Conservation (phyloP, 2,113 vertebrate species). For the Prolemur simus region DNA sequence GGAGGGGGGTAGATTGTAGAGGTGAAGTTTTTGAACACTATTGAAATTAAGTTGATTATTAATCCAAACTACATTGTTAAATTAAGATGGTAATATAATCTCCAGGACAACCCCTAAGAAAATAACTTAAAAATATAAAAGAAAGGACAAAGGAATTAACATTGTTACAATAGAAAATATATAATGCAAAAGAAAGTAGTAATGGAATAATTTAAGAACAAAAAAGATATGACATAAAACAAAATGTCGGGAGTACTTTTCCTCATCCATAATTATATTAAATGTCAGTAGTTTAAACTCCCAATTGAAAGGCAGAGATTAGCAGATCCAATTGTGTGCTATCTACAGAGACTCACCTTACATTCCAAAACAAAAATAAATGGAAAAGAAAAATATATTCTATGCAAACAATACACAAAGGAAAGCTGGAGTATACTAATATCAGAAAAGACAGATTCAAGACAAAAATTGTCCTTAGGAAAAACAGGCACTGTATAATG, state of each 20-base stretch:
- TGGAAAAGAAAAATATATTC: neutral
- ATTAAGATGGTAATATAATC: neutral
- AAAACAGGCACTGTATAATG: neutral
- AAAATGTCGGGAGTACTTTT: neutral
- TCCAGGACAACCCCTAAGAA: neutral
- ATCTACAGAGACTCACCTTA: neutral
- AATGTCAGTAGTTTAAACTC: neutral
- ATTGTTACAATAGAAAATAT: neutral
- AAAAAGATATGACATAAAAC: neutral
- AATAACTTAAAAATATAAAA: neutral
- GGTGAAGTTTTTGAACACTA: neutral
- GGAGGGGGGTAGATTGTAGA: neutral
- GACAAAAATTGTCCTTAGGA: neutral
- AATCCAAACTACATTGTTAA: neutral
- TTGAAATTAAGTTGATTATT: neutral
- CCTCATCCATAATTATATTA: neutral
- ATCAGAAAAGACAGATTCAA: neutral
- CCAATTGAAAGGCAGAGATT: neutral
- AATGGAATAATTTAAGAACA: neutral
- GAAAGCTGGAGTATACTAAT: neutral
- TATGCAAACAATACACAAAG: neutral
- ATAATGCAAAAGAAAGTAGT: neutral
- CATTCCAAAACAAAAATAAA: neutral
- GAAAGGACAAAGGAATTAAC: neutral
- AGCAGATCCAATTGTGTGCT: neutral